A percentile compares a stretch with the other conserved stretches of the same genome.
Conservation (phyloP, 2,113 vertebrate species). For the Dasyornis broadbenti region DNA sequence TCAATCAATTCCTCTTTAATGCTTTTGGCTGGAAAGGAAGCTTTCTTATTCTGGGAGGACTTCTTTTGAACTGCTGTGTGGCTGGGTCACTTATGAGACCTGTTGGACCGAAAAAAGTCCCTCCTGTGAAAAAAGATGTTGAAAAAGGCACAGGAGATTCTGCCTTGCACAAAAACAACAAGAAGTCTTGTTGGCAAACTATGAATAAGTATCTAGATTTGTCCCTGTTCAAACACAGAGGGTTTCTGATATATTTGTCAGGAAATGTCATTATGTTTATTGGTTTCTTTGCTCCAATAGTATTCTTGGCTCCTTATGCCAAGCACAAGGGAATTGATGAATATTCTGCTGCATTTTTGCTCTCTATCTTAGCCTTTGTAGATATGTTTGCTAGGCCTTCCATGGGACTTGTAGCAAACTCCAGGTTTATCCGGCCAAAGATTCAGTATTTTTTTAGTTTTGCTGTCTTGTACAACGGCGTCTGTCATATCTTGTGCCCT, state of each 20-base stretch:
- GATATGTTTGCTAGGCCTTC: slow-evolving; percentile 94
- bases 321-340: slow-evolving; percentile 92
- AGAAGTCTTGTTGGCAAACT: slow-evolving; percentile 68
- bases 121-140: slow-evolving; percentile 70
- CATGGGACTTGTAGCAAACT: slow-evolving; percentile 90
- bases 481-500: slow-evolving; percentile 91
- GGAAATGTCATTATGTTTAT: slow-evolving; percentile 97
- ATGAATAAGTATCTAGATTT: slow-evolving; percentile 91
- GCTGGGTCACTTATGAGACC: slow-evolving; percentile 95
- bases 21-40: slow-evolving; percentile 93
- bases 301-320: slow-evolving; percentile 92
- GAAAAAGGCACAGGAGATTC: slow-evolving; percentile 35
- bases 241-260: slow-evolving; percentile 94
- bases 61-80: slow-evolving; percentile 92
- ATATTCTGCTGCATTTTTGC: slow-evolving; percentile 89
- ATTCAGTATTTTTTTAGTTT: slow-evolving; percentile 97
- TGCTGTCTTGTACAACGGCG: slow-evolving; percentile 87
- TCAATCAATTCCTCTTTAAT: slow-evolving; percentile 95
- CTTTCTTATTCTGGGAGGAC: slow-evolving; percentile 89
- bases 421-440: slow-evolving; percentile 82
- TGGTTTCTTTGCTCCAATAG: slow-evolving; percentile 93
- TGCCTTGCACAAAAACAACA: slow-evolving; percentile 43
- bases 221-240: slow-evolving; percentile 92
- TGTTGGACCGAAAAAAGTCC: slow-evolving; percentile 56
- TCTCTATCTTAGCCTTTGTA: slow-evolving; percentile 92